These are phyloP conservation scores for Drosophila littoralis DNA, from an alignment of 1,140 invertebrate species.

Conservation along the genomic window DNA sequence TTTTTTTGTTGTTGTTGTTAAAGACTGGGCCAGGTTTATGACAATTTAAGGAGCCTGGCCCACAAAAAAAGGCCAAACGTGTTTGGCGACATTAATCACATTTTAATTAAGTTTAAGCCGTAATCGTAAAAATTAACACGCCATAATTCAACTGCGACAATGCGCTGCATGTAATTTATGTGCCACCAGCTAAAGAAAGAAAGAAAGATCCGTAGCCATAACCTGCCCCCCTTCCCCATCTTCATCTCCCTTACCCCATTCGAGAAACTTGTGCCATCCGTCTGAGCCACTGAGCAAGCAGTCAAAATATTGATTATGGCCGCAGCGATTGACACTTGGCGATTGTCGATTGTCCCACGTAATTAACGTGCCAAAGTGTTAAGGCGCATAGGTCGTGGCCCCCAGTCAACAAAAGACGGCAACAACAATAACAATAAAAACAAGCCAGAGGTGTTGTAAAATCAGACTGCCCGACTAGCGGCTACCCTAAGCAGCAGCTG, in stretches of 20 bases:
- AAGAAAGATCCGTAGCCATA: neutral
- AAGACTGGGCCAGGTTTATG: constrained; percentile 54
- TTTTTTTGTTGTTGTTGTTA: constrained; percentile 1
- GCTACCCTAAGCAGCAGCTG: neutral
- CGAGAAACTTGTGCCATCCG: neutral
- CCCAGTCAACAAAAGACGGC: constrained; percentile 12
- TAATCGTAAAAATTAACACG: constrained; percentile 83
- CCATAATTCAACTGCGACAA: constrained; percentile 82
- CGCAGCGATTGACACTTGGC: constrained; percentile 59
- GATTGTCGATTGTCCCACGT: constrained; percentile 72
- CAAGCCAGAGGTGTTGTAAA: neutral
- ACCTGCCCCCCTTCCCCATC: neutral
- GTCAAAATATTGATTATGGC: constrained; percentile 81
- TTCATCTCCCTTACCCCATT: neutral
- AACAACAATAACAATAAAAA: constrained; percentile 5
- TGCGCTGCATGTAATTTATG: constrained; percentile 81
- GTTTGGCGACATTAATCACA: constrained; percentile 75
- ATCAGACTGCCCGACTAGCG: neutral
- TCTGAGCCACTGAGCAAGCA: constrained; percentile 26
- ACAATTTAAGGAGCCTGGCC: constrained; percentile 74
- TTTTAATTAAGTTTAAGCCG: constrained; percentile 83
- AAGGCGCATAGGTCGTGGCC: constrained; percentile 63
- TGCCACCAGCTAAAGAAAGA: constrained; percentile 33
- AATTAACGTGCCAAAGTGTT: constrained; percentile 82
- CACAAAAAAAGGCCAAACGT: constrained; percentile 47